Evolutionary conservation across 2,888 invertebrate genomes (phyloP), one percentile per base, ranked within the genome.

Genomic region (Hypsopygia costalis): DNA sequence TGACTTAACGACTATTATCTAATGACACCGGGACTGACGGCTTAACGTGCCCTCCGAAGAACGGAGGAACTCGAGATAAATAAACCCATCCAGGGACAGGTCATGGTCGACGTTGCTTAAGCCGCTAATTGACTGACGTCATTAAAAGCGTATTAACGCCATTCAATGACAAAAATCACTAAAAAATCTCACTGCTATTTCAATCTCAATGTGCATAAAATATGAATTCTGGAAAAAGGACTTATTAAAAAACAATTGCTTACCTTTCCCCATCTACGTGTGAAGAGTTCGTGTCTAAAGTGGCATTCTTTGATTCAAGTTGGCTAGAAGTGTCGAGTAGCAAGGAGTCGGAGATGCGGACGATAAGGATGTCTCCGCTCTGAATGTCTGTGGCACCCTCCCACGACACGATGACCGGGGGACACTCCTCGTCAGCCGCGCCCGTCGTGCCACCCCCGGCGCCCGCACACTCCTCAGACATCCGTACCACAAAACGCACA

Each of bases 341-440:
- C 58, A 90, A 77, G 40, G 91, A 85, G 74, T 93, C 93, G 58
- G 92, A 92, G 75, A 93, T 92, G 74, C 92, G 91, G 34, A 93
- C 93, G 69, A 93, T 90, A 55, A 93, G 90, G 55, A 93, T 92
- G 78, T 93, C 93, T 10, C 93, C 93, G 51, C 92, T 92, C 75
- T 93, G 93, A 53, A 93, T 92, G 75, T 93, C 93, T 25, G 91
- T 91, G 44, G 91, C 81, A 34, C 92, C 93, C 63, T 92, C 92
- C 93, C 93, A 93, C 44, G 91, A 91, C 51, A 91, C 85, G 55
- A 91, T 81, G 78, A 90, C 88, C 51, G 91, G 90, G 51, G 87
- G 81, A 57, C 92, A 92, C 52, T 89, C 90, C 49, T 85, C 88
- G 45, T 81, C 88, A 41, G 57, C 53, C 49, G 60, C 66, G 41